Conservation (phyloP, 2,113 vertebrate species). For the Typhlomys cinereus region DNA sequence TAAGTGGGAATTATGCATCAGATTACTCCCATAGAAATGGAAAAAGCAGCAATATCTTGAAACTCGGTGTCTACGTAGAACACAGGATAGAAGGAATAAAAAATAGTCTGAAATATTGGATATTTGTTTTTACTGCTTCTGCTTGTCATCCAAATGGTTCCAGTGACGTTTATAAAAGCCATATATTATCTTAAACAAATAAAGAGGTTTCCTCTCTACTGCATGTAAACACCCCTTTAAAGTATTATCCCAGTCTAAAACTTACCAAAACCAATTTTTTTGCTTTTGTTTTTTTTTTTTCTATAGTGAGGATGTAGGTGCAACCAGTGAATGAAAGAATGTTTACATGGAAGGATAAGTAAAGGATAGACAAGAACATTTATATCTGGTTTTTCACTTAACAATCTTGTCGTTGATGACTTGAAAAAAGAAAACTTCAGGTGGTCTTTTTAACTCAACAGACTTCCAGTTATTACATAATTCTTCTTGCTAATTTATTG, state of each 20-base stretch:
- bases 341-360: slow-evolving; percentile 70
- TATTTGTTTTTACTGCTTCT: slow-evolving; percentile 8
- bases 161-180: neutral
- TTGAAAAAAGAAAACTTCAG: slow-evolving; percentile 69
- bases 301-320: neutral
- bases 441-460: slow-evolving; percentile 73
- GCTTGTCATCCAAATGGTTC: slow-evolving; percentile 11
- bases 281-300: neutral
- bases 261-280: neutral
- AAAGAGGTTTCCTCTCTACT: slow-evolving; percentile 8
- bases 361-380: slow-evolving; percentile 58
- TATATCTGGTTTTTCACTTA: slow-evolving; percentile 78
- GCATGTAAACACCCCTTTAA: slow-evolving; percentile 1
- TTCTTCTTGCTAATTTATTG: slow-evolving; percentile 78
- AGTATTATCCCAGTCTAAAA: slow-evolving; percentile 34
- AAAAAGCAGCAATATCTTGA: slow-evolving; percentile 2
- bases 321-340: too few relatives aligned
- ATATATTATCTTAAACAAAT: neutral
- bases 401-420: slow-evolving; percentile 52
- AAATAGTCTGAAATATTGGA: neutral
- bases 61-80: neutral
- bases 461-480: slow-evolving; percentile 77
- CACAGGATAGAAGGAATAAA: neutral
- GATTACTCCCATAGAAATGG: slow-evolving; percentile 13
- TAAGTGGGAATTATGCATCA: slow-evolving; percentile 43